Evolutionary conservation across 2,797 vertebrate species (phyloP).

Genomic region (Podargus strigoides): DNA sequence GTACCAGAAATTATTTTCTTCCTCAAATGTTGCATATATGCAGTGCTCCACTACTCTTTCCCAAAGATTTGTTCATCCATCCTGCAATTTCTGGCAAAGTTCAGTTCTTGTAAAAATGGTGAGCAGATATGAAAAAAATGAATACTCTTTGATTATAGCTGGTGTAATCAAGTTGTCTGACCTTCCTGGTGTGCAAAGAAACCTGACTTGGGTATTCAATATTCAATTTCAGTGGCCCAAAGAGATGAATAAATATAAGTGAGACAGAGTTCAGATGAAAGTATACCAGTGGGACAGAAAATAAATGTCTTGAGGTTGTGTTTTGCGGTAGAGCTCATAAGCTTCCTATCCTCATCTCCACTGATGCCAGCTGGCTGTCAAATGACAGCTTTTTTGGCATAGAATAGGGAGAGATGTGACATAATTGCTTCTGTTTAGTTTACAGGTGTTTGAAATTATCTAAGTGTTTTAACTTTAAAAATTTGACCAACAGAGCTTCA

Average conservation of each 20-base stretch:
- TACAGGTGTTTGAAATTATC: not conserved
- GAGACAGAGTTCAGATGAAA: constrained; percentile 42
- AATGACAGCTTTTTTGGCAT: not conserved
- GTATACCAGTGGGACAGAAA: constrained; percentile 34
- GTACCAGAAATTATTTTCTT: not conserved
- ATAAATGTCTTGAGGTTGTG: constrained; percentile 37
- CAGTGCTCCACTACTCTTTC: not conserved
- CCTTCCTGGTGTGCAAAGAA: constrained; percentile 18
- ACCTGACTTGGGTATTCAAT: constrained; percentile 44
- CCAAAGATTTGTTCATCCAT: constrained; percentile 30
- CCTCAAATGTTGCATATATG: not conserved
- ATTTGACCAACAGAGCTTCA: not conserved
- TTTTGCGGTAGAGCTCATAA: not conserved
- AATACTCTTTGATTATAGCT: constrained; percentile 45
- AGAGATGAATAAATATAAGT: constrained; percentile 56
- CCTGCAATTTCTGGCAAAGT: constrained; percentile 27
- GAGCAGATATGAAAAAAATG: constrained; percentile 33
- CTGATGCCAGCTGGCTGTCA: not conserved
- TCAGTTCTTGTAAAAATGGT: constrained; percentile 25
- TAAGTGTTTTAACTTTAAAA: not conserved
- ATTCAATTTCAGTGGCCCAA: constrained; percentile 53
- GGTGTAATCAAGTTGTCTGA: constrained; percentile 54
- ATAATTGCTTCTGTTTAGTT: not conserved
- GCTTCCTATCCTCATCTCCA: not conserved
- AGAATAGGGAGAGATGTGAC: not conserved